Base-by-base conservation (phyloP, 2,113 vertebrate species). In the Strix uralensis region DNA sequence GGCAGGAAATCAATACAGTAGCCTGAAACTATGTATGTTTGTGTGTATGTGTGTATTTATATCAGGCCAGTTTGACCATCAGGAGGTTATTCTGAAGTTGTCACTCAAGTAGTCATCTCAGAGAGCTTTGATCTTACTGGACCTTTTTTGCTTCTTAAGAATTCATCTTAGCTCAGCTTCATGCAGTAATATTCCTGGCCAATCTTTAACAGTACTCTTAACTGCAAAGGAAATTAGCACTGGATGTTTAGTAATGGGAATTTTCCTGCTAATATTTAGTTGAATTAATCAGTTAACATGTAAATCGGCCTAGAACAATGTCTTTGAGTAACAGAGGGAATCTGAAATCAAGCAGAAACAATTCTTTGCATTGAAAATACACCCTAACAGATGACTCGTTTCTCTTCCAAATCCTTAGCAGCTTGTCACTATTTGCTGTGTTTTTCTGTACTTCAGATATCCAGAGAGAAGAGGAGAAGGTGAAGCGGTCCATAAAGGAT, bases 381-480 rank as follows among this genome's bases (percentile, higher is more conserved):
- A 18, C 29, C 26, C 22, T 22, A 59, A 1, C 19, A 70, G 70
- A 54, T n/a, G 25, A 15, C 47, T 51, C 13, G 2, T 51, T 59
- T 89, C 44, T 63, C 32, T 74, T 79, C 23, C 40, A 8, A 25
- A 14, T 59, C 30, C 42, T 46, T 10, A 58, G 34, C 77, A 49
- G 57, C 20, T 79, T 5, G 3, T 82, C 22, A 40, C 7, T 44
- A 0, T 30, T 69, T 44, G 25, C 54, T 81, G 10, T 88, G 34
- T 40, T 47, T 78, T 40, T 85, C 81, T 79, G 47, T 46, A 14
- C 92, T 91, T 30, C 95, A 99, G 99, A 99, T 97, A 99, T 99
- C 92, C 99, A 99, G 98, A 98, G 99, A 94, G 99, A 99, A 97
- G 98, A 99, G 97, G 99, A 99, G 91, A 99, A 99, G 93, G 99